Evolutionary conservation across 30 jellyfish, hydroid and myxozoan species (phyloP).

Genomic region (Calvadosia cruxmelitensis): DNA sequence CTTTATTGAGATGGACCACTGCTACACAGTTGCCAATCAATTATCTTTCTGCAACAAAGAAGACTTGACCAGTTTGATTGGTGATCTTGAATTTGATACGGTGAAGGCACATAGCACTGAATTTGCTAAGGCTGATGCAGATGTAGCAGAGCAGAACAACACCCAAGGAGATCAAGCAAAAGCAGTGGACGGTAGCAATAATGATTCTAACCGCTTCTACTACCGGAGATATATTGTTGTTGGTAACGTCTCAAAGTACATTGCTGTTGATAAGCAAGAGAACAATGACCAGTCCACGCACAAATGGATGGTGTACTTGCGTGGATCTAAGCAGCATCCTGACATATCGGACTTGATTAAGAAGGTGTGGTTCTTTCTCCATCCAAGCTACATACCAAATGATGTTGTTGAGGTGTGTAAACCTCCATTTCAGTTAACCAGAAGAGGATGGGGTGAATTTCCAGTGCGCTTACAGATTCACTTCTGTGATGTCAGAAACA

Average conservation of each 20-base stretch:
- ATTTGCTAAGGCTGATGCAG: neutral
- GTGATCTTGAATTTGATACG: neutral
- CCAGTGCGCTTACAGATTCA: constrained; percentile 89
- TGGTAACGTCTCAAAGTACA: constrained; percentile 84
- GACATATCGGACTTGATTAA: constrained; percentile 42
- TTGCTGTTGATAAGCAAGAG: constrained; percentile 62
- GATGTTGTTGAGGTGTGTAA: constrained; percentile 61
- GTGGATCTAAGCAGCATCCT: constrained; percentile 69
- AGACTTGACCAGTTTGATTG: neutral
- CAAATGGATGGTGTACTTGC: constrained; percentile 93
- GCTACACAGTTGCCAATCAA: neutral
- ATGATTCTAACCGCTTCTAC: constrained; percentile 51
- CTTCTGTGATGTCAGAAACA: constrained; percentile 65
- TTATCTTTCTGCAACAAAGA: neutral
- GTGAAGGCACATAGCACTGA: neutral
- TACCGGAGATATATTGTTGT: constrained; percentile 38
- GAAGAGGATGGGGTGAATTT: constrained; percentile 99
- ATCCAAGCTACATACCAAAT: constrained; percentile 96
- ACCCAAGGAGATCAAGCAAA: neutral
- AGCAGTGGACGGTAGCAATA: neutral
- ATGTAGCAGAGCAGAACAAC: neutral
- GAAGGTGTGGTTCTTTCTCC: constrained; percentile 74
- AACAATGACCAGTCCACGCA: constrained; percentile 84
- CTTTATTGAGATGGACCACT: neutral
- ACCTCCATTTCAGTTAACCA: constrained; percentile 87